phyloP scores from a whole-genome alignment of 1,140 invertebrate species.

The Drosophila nigrodunni region DNA sequence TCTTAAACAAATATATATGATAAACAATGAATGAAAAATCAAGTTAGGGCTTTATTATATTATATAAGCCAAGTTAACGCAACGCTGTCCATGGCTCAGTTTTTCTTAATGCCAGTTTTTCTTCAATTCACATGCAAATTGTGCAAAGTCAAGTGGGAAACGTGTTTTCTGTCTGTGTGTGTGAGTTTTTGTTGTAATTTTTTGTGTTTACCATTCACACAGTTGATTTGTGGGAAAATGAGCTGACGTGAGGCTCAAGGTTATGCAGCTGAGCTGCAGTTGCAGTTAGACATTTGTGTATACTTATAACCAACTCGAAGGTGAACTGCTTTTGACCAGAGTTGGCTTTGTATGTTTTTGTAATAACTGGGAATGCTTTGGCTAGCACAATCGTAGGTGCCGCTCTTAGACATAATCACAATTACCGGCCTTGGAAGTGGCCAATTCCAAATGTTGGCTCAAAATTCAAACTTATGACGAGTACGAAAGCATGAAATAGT shows the following conservation, averaged over 20 bases:
- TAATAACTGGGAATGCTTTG: conserved; percentile 9
- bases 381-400: conserved; percentile 28
- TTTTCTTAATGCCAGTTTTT: conserved; percentile 13
- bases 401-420: not conserved
- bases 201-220: conserved; percentile 37
- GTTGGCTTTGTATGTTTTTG: conserved; percentile 1
- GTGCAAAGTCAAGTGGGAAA: conserved; percentile 49
- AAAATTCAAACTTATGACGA: not conserved
- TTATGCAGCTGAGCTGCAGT: conserved; percentile 34
- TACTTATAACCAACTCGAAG: conserved; percentile 18
- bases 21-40: conserved; percentile 1
- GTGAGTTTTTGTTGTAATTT: not conserved
- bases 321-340: conserved; percentile 36
- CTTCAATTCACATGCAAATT: conserved; percentile 46
- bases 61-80: conserved; percentile 30
- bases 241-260: conserved; percentile 36
- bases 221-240: conserved; percentile 55
- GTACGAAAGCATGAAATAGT: not conserved
- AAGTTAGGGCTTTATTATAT: not conserved
- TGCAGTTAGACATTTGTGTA: conserved; percentile 39
- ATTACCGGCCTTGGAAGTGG: conserved; percentile 8
- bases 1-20: not conserved
- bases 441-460: conserved; percentile 6
- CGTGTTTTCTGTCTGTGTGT: conserved; percentile 32
- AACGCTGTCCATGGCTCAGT: conserved; percentile 34